Base-by-base conservation (phyloP, 2,797 vertebrate species). In the Staurois parvus region DNA sequence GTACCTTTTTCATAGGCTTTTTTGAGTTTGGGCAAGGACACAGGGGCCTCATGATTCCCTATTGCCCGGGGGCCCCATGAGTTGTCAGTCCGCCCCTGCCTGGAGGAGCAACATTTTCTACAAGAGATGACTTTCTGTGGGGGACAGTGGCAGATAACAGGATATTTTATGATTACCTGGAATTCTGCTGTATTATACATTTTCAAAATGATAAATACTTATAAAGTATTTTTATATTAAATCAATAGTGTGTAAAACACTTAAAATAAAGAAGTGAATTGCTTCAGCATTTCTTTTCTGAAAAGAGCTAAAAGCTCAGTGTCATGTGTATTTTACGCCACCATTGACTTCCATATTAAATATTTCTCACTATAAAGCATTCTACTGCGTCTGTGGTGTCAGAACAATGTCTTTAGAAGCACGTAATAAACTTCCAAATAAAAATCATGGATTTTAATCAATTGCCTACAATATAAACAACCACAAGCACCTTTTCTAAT, bases 381-480 rank as follows among this genome's bases (percentile, higher is more conserved):
- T 62, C 34, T 42, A n/a, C 21, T 70, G 32, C 4, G n/a, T 77
- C 32, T 30, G 21, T 59, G 68, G 74, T 66, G 52, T 67, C n/a
- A 48, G 32, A 77, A n/a, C 82, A 77, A 72, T 62, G 66, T 76
- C 67, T 77, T 84, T 77, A 62, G 66, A 78, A 81, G 62, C 76
- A 75, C 42, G 52, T 37, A 85, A 59, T 81, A 80, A 74, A 81
- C n/a, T 34, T 85, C 26, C 70, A 75, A 85, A 76, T 80, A 85
- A 81, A 80, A 85, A 85, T 80, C 42, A 79, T 75, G 84, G 59
- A 30, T 85, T 85, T 84, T 85, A 81, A 85, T 85, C 77, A 85
- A 69, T 68, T 80, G 70, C 64, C 70, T 40, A 21, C 78, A 80
- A 80, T 68, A 81, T 80, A 85, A 85, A 85, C 77, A 73, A 66